Conservation (phyloP, 2,888 invertebrate genomes). For the Biston stratarius region DNA sequence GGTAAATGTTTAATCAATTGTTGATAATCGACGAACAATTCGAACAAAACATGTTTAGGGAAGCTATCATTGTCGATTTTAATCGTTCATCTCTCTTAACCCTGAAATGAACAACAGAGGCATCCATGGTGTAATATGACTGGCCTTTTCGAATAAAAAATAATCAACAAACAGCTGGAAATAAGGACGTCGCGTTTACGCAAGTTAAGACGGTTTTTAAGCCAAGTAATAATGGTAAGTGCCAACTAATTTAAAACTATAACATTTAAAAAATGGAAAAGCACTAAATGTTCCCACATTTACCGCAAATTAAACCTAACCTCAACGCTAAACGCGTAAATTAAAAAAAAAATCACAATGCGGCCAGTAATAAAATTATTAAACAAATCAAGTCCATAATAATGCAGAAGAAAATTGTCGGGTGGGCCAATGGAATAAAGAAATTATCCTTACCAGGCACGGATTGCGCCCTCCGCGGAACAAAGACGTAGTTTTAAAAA, state of each 20-base stretch:
- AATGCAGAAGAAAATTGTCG: slow-evolving; percentile 84
- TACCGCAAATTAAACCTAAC: slow-evolving; percentile 48
- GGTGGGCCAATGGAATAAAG: slow-evolving; percentile 82
- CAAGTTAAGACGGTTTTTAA: slow-evolving; percentile 41
- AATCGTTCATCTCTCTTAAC: slow-evolving; percentile 29
- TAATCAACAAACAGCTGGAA: slow-evolving; percentile 56
- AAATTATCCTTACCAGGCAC: slow-evolving; percentile 82
- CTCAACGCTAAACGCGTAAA: slow-evolving; percentile 59
- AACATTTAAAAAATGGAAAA: neutral
- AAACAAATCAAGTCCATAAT: slow-evolving; percentile 86
- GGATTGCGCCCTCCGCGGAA: slow-evolving; percentile 78
- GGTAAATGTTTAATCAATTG: too few relatives aligned
- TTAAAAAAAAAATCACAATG: slow-evolving; percentile 67
- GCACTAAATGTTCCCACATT: slow-evolving; percentile 40
- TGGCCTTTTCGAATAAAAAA: slow-evolving; percentile 64
- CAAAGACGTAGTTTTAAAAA: slow-evolving; percentile 83
- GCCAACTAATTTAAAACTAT: neutral
- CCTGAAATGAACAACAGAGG: slow-evolving; percentile 47
- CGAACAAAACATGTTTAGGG: neutral
- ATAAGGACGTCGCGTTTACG: slow-evolving; percentile 49
- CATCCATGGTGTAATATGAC: slow-evolving; percentile 67
- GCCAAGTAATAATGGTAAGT: neutral
- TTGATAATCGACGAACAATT: too few relatives aligned
- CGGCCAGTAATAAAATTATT: slow-evolving; percentile 84
- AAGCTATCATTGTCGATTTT: neutral